Conservation (phyloP, 35 echinoderm and acorn worm genomes). For the Eucidaris tribuloides region DNA sequence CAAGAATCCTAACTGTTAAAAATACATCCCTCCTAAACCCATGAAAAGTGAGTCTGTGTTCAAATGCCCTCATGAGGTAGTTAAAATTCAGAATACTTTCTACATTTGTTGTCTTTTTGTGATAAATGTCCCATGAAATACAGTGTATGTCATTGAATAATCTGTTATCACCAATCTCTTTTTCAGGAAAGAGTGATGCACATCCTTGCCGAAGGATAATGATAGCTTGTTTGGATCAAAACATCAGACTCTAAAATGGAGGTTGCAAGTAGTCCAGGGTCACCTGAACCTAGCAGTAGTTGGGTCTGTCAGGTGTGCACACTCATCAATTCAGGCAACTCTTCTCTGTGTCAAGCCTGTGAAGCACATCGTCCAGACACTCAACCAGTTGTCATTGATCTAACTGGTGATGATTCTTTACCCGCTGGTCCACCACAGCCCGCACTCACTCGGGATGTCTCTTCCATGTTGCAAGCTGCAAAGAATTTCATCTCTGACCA, state of each 20-base stretch:
- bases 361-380: slow-evolving; percentile 6
- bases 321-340: slow-evolving; percentile 28
- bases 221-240: background rate
- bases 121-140: background rate
- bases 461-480: background rate
- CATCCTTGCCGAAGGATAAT: background rate
- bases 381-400: slow-evolving; percentile 10
- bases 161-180: background rate
- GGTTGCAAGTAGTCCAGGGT: background rate
- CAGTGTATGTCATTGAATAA: background rate
- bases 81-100: no score
- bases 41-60: no score
- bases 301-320: slow-evolving; percentile 70
- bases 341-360: slow-evolving; percentile 38
- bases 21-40: no score
- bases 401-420: background rate
- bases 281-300: background rate
- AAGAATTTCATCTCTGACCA: slow-evolving; percentile 3
- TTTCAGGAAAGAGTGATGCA: background rate
- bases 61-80: no score
- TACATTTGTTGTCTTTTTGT: no score
- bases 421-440: background rate
- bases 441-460: background rate
- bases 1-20: no score
- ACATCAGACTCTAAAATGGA: background rate